A percentile compares a stretch with the other conserved stretches of the same genome.
These are phyloP conservation scores for Drosophila rellima DNA, from an alignment of 2,888 invertebrate species.

Conservation along the genomic window DNA sequence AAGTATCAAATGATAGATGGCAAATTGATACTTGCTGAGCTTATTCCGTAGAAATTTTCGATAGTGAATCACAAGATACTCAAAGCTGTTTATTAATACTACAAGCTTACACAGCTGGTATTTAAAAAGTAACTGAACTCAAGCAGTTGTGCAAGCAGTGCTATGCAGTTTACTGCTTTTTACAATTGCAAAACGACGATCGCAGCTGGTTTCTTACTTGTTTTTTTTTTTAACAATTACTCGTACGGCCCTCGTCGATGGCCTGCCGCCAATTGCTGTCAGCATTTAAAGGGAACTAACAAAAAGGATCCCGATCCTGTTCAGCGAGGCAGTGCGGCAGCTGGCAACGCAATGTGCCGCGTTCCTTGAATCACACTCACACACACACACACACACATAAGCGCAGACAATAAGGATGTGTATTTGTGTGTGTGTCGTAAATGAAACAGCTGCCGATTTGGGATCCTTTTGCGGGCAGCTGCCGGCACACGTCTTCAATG, in stretches of 20 bases:
- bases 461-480: slow-evolving; percentile 70
- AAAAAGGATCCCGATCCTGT: slow-evolving; percentile 42
- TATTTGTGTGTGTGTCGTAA: slow-evolving; percentile 4
- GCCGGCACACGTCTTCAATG: slow-evolving; percentile 70
- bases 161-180: slow-evolving; percentile 13
- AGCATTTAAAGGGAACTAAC: slow-evolving; percentile 12
- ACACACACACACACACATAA: slow-evolving; percentile 6
- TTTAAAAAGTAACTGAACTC: neutral
- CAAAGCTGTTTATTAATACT: neutral
- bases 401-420: slow-evolving; percentile 38
- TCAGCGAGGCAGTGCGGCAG: slow-evolving; percentile 41
- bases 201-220: neutral
- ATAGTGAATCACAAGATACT: slow-evolving; percentile 14
- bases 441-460: slow-evolving; percentile 49
- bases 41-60: neutral
- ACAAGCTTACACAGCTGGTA: slow-evolving; percentile 18
- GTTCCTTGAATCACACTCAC: slow-evolving; percentile 37
- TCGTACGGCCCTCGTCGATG: slow-evolving; percentile 25
- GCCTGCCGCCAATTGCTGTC: slow-evolving; percentile 35
- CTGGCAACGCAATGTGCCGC: slow-evolving; percentile 59
- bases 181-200: slow-evolving; percentile 8
- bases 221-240: neutral
- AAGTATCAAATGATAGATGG: slow-evolving; percentile 6
- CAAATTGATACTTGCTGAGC: neutral
- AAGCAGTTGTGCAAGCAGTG: slow-evolving; percentile 43